Conservation (phyloP, 2,113 vertebrate genomes). For the Crotophaga sulcirostris region DNA sequence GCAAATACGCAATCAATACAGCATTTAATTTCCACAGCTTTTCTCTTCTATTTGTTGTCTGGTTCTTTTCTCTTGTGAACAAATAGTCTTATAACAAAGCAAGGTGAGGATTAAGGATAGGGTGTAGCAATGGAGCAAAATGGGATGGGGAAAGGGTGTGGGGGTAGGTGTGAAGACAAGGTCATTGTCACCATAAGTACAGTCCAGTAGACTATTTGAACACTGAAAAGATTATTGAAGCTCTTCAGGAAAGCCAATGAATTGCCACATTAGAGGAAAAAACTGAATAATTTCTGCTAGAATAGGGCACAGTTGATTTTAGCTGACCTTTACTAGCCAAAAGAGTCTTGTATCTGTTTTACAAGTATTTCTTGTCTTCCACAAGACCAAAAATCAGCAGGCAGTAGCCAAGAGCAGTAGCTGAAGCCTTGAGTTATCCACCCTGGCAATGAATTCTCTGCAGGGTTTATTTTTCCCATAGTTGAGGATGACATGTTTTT, state of each 20-base stretch:
- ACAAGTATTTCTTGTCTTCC: neutral
- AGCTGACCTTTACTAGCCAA: neutral
- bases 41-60: neutral
- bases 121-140: neutral
- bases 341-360: neutral
- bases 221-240: neutral
- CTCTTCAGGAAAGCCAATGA: neutral
- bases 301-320: neutral
- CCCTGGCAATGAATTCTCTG: neutral
- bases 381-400: neutral
- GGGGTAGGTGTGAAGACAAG: neutral
- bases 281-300: neutral
- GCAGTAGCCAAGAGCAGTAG: neutral
- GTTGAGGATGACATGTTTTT: fast-evolving
- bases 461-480: neutral
- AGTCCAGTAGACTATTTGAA: neutral
- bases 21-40: neutral
- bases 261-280: neutral
- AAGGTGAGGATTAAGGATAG: neutral
- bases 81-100: neutral
- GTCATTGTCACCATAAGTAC: neutral
- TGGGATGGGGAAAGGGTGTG: neutral
- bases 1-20: neutral
- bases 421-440: neutral
- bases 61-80: neutral